A percentile compares a stretch with the other conserved stretches of the same genome.
phyloP scores from a whole-genome alignment of 92 coral and sea anemone species.

The Plumapathes pennacea region DNA sequence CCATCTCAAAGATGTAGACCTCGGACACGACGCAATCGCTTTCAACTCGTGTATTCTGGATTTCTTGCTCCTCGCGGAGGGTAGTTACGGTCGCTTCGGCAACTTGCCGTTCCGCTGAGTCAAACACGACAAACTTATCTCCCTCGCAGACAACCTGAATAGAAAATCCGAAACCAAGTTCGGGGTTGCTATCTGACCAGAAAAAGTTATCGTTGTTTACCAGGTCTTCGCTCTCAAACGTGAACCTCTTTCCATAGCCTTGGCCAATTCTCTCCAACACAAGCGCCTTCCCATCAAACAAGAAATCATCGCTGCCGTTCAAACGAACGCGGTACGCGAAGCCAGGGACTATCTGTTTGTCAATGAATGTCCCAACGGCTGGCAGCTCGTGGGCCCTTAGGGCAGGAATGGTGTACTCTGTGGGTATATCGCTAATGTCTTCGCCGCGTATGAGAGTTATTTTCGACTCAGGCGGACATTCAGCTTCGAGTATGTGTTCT shows the following conservation, averaged over 20 bases:
- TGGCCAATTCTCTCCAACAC: conserved; percentile 69
- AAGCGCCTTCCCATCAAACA: conserved; percentile 80
- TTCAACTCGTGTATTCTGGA: conserved; percentile 14
- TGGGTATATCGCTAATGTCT: conserved; percentile 80
- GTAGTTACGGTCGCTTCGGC: conserved; percentile 40
- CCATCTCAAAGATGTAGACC: too few relatives aligned
- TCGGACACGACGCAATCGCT: not conserved
- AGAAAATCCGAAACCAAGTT: conserved; percentile 84
- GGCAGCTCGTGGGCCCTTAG: conserved; percentile 79
- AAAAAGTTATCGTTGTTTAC: conserved; percentile 82
- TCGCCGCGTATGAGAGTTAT: conserved; percentile 47
- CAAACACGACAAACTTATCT: conserved; percentile 57
- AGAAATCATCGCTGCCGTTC: conserved; percentile 57
- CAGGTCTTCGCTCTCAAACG: conserved; percentile 80
- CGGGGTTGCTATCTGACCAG: conserved; percentile 96
- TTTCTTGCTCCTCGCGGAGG: conserved; percentile 51
- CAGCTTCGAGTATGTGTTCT: conserved; percentile 42
- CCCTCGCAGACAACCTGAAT: conserved; percentile 61
- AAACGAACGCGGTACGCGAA: conserved; percentile 88
- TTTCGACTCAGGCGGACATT: conserved; percentile 19
- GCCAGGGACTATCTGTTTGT: conserved; percentile 76
- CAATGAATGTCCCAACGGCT: conserved; percentile 85
- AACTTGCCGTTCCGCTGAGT: conserved; percentile 29
- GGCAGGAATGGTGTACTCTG: conserved; percentile 62
- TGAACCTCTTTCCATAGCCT: conserved; percentile 92